phyloP scores from a whole-genome alignment of 2,797 vertebrate species.

The Corythornis leucogaster region DNA sequence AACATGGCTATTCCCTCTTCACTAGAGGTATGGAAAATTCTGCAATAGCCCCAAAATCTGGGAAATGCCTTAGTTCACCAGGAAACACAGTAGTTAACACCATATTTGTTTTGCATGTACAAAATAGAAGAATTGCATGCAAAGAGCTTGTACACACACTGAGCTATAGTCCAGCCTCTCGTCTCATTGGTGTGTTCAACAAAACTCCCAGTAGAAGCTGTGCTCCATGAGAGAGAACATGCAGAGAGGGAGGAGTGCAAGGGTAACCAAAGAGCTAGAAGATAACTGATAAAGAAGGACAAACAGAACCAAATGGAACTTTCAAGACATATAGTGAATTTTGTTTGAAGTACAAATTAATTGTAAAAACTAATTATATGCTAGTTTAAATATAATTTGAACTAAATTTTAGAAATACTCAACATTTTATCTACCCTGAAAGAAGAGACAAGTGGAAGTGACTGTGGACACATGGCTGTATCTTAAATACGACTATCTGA shows the following conservation, averaged over 20 bases:
- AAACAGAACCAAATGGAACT: background rate
- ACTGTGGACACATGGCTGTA: accelerated
- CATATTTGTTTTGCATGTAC: background rate
- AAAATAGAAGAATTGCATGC: background rate
- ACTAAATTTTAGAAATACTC: background rate
- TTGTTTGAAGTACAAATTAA: background rate
- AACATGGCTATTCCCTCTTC: background rate
- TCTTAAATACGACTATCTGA: background rate
- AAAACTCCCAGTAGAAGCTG: background rate
- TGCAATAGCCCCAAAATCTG: background rate
- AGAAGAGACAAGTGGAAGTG: background rate
- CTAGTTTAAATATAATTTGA: background rate
- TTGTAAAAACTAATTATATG: background rate
- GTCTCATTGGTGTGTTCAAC: background rate
- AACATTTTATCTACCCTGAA: background rate
- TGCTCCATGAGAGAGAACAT: background rate
- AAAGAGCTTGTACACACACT: background rate
- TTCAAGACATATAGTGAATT: background rate
- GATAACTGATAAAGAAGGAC: background rate
- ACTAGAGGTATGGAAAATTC: background rate
- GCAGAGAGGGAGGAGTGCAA: background rate
- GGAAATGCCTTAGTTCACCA: background rate
- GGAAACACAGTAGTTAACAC: background rate
- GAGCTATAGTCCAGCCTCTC: background rate
- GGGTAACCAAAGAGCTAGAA: background rate